Evolutionary conservation across 2,797 vertebrate species (phyloP), one percentile per base, ranked within the genome.

Genomic region (Poliocrania exsul): DNA sequence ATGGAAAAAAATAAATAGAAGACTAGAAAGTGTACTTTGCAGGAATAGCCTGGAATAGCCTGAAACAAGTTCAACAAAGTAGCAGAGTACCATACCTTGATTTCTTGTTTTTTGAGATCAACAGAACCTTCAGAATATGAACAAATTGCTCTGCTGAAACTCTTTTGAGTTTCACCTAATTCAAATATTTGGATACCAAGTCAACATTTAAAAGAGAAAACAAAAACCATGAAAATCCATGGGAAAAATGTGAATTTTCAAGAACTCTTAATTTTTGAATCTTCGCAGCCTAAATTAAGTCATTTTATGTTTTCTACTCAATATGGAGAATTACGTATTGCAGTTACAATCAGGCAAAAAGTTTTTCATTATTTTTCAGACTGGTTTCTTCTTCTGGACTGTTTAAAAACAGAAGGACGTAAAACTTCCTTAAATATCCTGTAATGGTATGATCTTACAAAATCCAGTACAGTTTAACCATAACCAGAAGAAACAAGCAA

Each of bases 171-270:
- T 90, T 58, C 4, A 21, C 11, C 1, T 67, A 42, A 11, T 16
- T 46, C 23, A 28, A 40, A 26, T 9, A 35, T 42, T 26, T 61
- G 20, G 6, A 44, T 65, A 33, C 5, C 57, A 51, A 61, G 13
- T 8, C 23, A 61, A 19, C 10, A 14, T 46, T 77, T 40, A 5
- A 25, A 71, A 81, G 13, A 24, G 4, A 1, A 14, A 54, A n/a
- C 2, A 25, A 8, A 3, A 42, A 13, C 6, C 35, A 60, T 4
- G 25, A 71, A 58, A 56, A 9, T 0, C 0, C 6, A 26, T 4
- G 11, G 7, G 5, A 17, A 35, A 44, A 60, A 38, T 12, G 4
- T 49, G 23, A 29, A 16, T 81, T 81, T 46, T 16, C 2, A 11
- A 28, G 16, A 72, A 81, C 21, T 37, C 15, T 4, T 35, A 46